Evolutionary conservation across 2,113 vertebrate genomes (phyloP).

Genomic region (Pituophis catenifer): DNA sequence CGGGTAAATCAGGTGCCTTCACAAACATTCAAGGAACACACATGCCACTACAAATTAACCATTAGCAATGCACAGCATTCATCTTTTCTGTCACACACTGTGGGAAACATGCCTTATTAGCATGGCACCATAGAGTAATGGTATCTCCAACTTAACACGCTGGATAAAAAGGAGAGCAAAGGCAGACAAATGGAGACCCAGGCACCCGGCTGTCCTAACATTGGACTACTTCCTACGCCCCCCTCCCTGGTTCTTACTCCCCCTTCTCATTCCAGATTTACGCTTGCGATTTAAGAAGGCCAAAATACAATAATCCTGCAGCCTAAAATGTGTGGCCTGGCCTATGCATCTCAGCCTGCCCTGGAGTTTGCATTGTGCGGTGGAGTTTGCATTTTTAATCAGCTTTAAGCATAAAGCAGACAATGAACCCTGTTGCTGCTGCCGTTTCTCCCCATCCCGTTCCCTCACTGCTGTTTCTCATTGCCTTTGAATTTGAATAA

Average conservation of each 20-base stretch:
- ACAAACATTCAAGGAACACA: slow-evolving; percentile 74
- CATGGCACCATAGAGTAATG: slow-evolving; percentile 62
- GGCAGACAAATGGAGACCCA: slow-evolving; percentile 51
- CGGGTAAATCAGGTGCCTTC: slow-evolving; percentile 71
- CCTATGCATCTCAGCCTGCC: slow-evolving; percentile 40
- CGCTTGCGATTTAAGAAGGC: slow-evolving; percentile 63
- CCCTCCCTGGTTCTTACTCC: background rate
- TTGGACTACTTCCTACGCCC: slow-evolving; percentile 25
- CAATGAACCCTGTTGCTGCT: slow-evolving; percentile 50
- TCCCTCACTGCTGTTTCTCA: slow-evolving; percentile 4
- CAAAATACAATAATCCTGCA: slow-evolving; percentile 39
- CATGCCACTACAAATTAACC: slow-evolving; percentile 81
- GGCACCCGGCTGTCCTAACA: slow-evolving; percentile 35
- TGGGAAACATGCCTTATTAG: slow-evolving; percentile 78
- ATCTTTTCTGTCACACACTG: slow-evolving; percentile 76
- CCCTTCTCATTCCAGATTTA: slow-evolving; percentile 31
- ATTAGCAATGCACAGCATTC: slow-evolving; percentile 71
- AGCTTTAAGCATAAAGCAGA: slow-evolving; percentile 61
- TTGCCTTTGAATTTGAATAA: slow-evolving; percentile 70
- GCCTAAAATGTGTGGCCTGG: slow-evolving; percentile 51
- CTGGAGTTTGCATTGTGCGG: slow-evolving; percentile 50
- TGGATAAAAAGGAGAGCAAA: slow-evolving; percentile 38
- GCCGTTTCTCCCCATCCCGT: background rate
- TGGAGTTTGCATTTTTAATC: slow-evolving; percentile 70
- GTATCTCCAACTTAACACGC: slow-evolving; percentile 60